phyloP scores from a whole-genome alignment of 1,140 invertebrate genomes.

The Cryptotermes secundus region DNA sequence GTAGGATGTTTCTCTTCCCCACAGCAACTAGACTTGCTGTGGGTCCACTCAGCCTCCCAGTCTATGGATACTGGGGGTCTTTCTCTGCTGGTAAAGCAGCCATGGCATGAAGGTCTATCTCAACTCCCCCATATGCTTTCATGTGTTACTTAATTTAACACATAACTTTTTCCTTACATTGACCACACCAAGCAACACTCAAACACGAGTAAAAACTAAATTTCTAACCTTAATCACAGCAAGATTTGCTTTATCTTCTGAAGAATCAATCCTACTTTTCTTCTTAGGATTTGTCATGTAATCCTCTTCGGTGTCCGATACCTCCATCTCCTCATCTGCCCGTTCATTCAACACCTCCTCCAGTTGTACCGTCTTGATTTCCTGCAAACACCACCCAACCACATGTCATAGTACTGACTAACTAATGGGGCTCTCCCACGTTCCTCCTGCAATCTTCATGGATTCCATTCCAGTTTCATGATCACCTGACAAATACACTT shows the following conservation, averaged over 20 bases:
- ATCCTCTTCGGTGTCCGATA: slow-evolving; percentile 72
- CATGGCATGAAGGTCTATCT: too few relatives aligned
- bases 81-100: too few relatives aligned
- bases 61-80: too few relatives aligned
- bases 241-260: slow-evolving; percentile 31
- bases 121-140: too few relatives aligned
- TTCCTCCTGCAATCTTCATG: background rate
- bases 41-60: too few relatives aligned
- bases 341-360: slow-evolving; percentile 69
- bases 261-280: slow-evolving; percentile 23
- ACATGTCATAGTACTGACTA: background rate
- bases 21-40: too few relatives aligned
- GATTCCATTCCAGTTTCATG: background rate
- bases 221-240: slow-evolving; percentile 30
- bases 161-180: too few relatives aligned
- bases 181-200: too few relatives aligned
- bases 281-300: slow-evolving; percentile 28
- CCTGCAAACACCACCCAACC: slow-evolving; percentile 53
- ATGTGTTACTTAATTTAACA: too few relatives aligned
- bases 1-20: too few relatives aligned
- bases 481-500: background rate
- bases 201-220: background rate
- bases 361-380: slow-evolving; percentile 73
- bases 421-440: background rate
- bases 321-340: slow-evolving; percentile 78